Evolutionary conservation across 2,888 invertebrate species (phyloP).

Genomic region (Lasius fuliginosus): DNA sequence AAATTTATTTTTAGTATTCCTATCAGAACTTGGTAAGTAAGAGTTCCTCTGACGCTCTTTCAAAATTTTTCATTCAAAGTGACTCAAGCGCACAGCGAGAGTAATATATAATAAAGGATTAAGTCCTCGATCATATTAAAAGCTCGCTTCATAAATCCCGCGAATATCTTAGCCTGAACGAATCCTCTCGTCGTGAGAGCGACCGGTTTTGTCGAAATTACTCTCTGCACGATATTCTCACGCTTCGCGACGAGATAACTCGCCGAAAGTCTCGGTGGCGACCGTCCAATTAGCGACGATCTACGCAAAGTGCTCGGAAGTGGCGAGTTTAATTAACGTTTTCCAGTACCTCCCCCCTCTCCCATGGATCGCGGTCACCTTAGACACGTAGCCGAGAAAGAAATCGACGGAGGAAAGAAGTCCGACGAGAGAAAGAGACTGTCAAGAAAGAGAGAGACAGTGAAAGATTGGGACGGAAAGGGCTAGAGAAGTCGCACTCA

Average conservation of each 20-base stretch:
- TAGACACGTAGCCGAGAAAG: slow-evolving; percentile 77
- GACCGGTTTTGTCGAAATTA: slow-evolving; percentile 50
- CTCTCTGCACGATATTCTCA: slow-evolving; percentile 61
- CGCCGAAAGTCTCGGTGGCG: slow-evolving; percentile 56
- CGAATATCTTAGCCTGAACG: slow-evolving; percentile 21
- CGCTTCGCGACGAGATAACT: slow-evolving; percentile 58
- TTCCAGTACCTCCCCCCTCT: slow-evolving; percentile 73
- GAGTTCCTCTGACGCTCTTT: too few relatives aligned
- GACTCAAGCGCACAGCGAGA: background rate
- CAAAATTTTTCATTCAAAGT: background rate
- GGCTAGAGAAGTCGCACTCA: slow-evolving; percentile 77
- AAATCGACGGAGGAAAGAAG: slow-evolving; percentile 12
- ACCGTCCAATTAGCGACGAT: slow-evolving; percentile 79
- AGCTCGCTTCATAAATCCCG: background rate
- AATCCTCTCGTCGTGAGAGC: slow-evolving; percentile 12
- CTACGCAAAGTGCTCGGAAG: slow-evolving; percentile 63
- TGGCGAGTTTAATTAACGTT: slow-evolving; percentile 85
- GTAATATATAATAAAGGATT: background rate
- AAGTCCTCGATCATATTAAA: slow-evolving; percentile 8
- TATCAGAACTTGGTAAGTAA: background rate
- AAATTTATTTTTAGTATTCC: background rate
- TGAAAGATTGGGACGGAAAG: slow-evolving; percentile 24
- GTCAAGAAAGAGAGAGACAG: slow-evolving; percentile 6
- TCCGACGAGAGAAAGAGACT: background rate
- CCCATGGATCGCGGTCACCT: slow-evolving; percentile 55